Percentiles rank a stretch among this genome's conserved stretches.
Evolutionary conservation across 2,797 vertebrate genomes (phyloP).

Genomic region (Peromyscus nudipes): DNA sequence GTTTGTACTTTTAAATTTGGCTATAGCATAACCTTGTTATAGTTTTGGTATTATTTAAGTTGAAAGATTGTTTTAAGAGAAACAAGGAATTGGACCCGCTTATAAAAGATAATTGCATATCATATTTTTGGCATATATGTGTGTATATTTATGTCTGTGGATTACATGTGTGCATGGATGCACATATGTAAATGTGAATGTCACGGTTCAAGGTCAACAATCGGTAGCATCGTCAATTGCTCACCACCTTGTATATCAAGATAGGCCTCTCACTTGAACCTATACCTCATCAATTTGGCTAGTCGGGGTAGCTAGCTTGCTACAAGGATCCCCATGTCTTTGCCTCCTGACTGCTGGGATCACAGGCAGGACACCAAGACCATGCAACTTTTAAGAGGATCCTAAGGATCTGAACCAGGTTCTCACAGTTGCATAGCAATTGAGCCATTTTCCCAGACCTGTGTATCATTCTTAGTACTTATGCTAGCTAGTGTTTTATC

Average conservation of each 20-base stretch:
- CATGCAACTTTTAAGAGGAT: no score
- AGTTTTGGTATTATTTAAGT: neutral
- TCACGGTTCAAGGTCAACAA: neutral
- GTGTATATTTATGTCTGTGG: neutral
- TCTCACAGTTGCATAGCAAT: neutral
- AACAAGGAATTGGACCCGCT: neutral
- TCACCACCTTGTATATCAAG: neutral
- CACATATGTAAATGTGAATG: neutral
- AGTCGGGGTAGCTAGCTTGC: neutral
- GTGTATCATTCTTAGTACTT: neutral
- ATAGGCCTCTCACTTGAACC: neutral
- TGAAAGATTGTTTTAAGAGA: neutral
- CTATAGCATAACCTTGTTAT: neutral
- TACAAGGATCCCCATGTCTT: neutral
- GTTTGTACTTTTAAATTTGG: neutral
- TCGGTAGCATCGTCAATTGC: neutral
- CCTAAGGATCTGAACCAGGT: neutral
- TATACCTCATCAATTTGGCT: neutral
- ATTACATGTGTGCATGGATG: neutral
- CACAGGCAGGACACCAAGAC: neutral
- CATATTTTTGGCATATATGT: neutral
- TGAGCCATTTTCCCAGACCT: neutral
- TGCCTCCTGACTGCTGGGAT: neutral
- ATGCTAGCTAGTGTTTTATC: neutral
- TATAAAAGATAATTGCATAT: conserved; percentile 11